Base-by-base conservation (phyloP, 2,113 vertebrate genomes). In the Haliaeetus leucogaster region DNA sequence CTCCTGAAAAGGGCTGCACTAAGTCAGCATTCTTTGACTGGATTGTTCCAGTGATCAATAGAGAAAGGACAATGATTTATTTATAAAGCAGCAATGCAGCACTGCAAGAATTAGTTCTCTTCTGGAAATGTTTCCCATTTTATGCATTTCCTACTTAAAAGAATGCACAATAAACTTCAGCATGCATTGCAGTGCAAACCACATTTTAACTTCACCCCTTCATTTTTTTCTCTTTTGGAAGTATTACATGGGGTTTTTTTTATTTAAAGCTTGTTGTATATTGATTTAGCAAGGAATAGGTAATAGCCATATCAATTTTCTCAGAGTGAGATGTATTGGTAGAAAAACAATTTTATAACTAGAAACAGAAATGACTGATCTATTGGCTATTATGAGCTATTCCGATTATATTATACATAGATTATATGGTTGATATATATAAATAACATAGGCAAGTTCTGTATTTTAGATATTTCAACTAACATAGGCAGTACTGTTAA, bases 31-130 rank as follows among this genome's bases (percentile, higher is more conserved):
- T 96, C 95, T 95, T 94, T 1, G 8, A 82, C 90, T 90, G 85
- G 86, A 92, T 92, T 95, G 92, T 66, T 95, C 56, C 78, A 93
- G 81, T 86, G 95, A 95, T 97, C 96, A 97, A 94, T 96, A 96
- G 59, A 94, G 81, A 95, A 96, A 94, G 81, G 84, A 89, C 95
- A 96, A 95, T 95, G 95, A 95, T 97, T 97, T 96, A 96, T 96
- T 97, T 96, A 96, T 95, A 95, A 94, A 97, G 94, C 94, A 97
- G 94, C 95, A 95, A 95, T 95, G 96, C 94, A 97, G 91, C 78
- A 87, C 91, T 91, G 78, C 86, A 95, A 93, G 81, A 95, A 89
- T 90, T 90, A 94, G 58, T 83, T 93, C 48, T 80, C 45, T 73
- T 76, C 77, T 90, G 86, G 74, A 95, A 93, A 80, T 3, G 9